Percentiles rank a stretch among this genome's conserved stretches.
Evolutionary conservation across 2,113 vertebrate genomes (phyloP).

Genomic region (pig (Sus scrofa)): T2T-Sscrofa CM000819.6:82401001-82401500

Average conservation of each 20-base stretch:
- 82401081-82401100: neutral
- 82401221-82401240: neutral
- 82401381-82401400: neutral
- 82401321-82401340: neutral
- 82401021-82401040: constrained; percentile 61
- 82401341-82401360: neutral
- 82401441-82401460: neutral
- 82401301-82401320: neutral
- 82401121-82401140: neutral
- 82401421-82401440: neutral
- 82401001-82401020: constrained; percentile 74
- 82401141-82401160: neutral
- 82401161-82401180: constrained; percentile 16
- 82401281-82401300: neutral
- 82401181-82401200: neutral
- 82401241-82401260: neutral
- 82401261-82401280: neutral
- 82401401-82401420: neutral
- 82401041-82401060: constrained; percentile 40
- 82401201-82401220: neutral
- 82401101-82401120: neutral
- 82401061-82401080: neutral
- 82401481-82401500: neutral
- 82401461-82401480: neutral
- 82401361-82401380: neutral